phyloP scores from a whole-genome alignment of 1,140 invertebrate genomes.

The Platyura marginata region DNA sequence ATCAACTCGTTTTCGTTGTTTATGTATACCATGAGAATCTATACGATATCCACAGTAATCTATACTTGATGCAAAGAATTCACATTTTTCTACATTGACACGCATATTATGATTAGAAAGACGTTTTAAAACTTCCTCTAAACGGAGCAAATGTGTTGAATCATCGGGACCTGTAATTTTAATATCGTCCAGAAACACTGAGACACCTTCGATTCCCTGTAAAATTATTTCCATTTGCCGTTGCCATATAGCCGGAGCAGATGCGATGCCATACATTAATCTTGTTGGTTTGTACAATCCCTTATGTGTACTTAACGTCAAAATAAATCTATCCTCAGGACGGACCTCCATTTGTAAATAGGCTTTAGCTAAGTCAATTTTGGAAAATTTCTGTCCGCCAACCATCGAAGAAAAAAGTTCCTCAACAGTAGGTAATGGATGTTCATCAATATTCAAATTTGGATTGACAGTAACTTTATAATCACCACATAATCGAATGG shows the following conservation, averaged over 20 bases:
- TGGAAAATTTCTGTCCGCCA: constrained; percentile 8
- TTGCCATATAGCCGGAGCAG: constrained; percentile 14
- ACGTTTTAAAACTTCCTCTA: constrained; percentile 7
- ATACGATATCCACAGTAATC: constrained; percentile 15
- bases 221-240: constrained; percentile 11
- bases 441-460: constrained; percentile 7
- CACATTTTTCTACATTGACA: constrained; percentile 8
- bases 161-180: constrained; percentile 8
- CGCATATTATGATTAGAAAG: constrained; percentile 9
- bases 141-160: constrained; percentile 4
- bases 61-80: constrained; percentile 9
- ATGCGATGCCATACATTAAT: constrained; percentile 9
- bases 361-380: constrained; percentile 10
- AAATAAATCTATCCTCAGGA: constrained; percentile 5
- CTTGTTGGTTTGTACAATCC: constrained; percentile 8
- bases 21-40: constrained; percentile 9
- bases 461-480: constrained; percentile 8
- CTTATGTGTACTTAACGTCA: constrained; percentile 9
- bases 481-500: constrained; percentile 25
- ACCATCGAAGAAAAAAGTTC: constrained; percentile 10
- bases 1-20: constrained; percentile 6
- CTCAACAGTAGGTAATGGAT: constrained; percentile 11
- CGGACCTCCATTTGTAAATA: constrained; percentile 10
- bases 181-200: constrained; percentile 13
- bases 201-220: constrained; percentile 7